Evolutionary conservation across 2,888 invertebrate species (phyloP).

Genomic region (Trissonchulus latispiculum): DNA sequence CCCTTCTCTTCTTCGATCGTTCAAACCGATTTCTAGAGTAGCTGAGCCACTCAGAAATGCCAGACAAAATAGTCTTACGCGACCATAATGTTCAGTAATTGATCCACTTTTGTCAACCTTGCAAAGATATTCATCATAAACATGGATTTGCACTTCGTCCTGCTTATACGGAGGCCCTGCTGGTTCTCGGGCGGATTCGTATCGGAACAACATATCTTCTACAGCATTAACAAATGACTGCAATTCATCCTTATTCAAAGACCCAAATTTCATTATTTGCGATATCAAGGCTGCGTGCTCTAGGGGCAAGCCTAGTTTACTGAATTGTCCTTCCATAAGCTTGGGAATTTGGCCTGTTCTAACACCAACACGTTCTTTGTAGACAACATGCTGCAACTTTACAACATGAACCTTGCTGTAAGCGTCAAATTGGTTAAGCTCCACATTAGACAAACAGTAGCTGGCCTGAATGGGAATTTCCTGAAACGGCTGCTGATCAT

Average conservation of each 20-base stretch:
- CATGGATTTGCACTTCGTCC: constrained; percentile 71
- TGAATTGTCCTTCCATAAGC: constrained; percentile 78
- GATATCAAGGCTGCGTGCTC: constrained; percentile 95
- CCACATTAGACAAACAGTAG: constrained; percentile 44
- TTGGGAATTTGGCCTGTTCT: constrained; percentile 82
- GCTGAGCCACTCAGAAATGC: constrained; percentile 87
- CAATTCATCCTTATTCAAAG: constrained; percentile 73
- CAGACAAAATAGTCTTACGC: constrained; percentile 86
- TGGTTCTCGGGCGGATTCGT: constrained; percentile 54
- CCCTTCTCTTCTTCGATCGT: constrained; percentile 87
- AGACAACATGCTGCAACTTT: constrained; percentile 91
- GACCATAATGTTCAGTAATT: constrained; percentile 70
- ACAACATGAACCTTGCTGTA: constrained; percentile 98
- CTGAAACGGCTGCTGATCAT: constrained; percentile 83
- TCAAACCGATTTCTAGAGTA: constrained; percentile 87
- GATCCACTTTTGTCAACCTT: constrained; percentile 64
- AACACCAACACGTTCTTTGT: constrained; percentile 92
- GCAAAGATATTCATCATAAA: constrained; percentile 42
- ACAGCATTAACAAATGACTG: constrained; percentile 79
- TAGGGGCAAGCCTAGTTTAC: constrained; percentile 84
- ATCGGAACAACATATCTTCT: constrained; percentile 80
- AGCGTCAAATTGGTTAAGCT: constrained; percentile 85
- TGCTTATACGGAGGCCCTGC: constrained; percentile 70
- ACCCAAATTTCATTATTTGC: constrained; percentile 88
- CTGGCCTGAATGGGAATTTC: constrained; percentile 66